Evolutionary conservation across 2,797 vertebrate species (phyloP).

Genomic region (Tinamus major): DNA sequence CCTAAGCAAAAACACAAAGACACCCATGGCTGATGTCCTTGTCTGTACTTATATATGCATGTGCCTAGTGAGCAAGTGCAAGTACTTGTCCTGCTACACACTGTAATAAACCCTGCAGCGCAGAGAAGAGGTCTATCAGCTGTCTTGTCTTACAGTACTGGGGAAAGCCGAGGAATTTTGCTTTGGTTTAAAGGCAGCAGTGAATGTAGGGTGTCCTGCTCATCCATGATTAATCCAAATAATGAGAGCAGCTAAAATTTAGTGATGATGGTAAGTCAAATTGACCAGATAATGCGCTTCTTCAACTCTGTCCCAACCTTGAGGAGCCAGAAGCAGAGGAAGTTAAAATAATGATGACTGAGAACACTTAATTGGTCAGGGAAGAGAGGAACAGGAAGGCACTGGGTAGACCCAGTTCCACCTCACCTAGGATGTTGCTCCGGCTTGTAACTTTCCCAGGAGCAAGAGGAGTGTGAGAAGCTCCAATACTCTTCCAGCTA

Average conservation of each 20-base stretch:
- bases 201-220: background rate
- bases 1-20: background rate
- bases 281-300: background rate
- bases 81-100: background rate
- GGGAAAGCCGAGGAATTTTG: background rate
- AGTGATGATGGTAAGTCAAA: background rate
- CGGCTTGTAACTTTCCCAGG: background rate
- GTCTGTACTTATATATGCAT: background rate
- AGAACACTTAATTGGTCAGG: background rate
- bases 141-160: background rate
- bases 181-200: background rate
- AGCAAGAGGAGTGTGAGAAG: background rate
- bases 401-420: background rate
- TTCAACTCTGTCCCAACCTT: background rate
- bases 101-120: accelerated
- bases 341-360: background rate
- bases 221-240: background rate
- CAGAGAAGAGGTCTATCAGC: background rate
- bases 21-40: background rate
- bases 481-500: background rate
- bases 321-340: background rate
- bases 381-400: background rate
- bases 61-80: background rate
- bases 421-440: background rate
- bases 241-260: background rate